Conservation (phyloP, 2,888 invertebrate species). For the Muschampia plurimacula region DNA sequence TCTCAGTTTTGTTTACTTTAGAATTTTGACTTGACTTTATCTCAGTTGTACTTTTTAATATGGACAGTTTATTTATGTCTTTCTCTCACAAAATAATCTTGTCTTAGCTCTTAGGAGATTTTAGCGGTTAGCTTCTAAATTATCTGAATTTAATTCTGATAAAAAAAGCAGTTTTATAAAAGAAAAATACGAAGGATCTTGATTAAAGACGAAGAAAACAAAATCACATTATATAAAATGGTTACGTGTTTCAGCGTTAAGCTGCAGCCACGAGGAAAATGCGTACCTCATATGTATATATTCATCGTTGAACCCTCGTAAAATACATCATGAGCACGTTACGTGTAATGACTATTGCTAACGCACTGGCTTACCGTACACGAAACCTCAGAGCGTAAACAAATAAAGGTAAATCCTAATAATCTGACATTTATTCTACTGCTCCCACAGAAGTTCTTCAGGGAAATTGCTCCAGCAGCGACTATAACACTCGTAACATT, state of each 20-base stretch:
- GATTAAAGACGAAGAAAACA: no score
- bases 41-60: no score
- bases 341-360: conserved; percentile 31
- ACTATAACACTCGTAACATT: conserved; percentile 12
- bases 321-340: conserved; percentile 25
- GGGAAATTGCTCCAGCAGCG: not conserved
- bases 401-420: conserved; percentile 34
- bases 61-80: no score
- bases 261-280: not conserved
- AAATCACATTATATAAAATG: not conserved
- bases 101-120: no score
- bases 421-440: conserved; percentile 40
- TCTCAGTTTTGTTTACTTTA: no score
- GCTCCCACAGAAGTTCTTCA: not conserved
- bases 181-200: no score
- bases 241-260: not conserved
- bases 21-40: no score
- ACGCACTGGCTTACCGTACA: conserved; percentile 21
- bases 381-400: conserved; percentile 11
- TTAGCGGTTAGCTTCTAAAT: no score
- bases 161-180: no score
- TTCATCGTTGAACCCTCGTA: conserved; percentile 14
- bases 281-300: not conserved
- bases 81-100: no score
- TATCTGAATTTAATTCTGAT: no score